A percentile compares a stretch with the other conserved stretches of the same genome.
These are phyloP conservation scores for Drosophila gaucha DNA, from an alignment of 2,888 invertebrate species.

Conservation along the genomic window DNA sequence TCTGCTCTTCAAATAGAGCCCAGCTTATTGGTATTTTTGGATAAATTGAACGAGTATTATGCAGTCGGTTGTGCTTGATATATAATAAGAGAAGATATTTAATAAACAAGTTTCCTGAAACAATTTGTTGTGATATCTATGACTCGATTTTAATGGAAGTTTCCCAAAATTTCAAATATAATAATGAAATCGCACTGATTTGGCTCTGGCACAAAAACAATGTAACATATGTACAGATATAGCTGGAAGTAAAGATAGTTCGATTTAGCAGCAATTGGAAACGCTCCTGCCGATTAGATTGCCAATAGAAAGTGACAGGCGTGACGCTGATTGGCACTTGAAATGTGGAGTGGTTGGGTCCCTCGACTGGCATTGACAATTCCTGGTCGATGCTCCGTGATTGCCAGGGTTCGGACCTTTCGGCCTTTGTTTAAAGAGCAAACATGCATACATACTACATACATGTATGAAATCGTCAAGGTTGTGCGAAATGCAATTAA, in stretches of 20 bases:
- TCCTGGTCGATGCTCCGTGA: conserved; percentile 6
- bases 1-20: no score
- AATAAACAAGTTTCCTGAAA: no score
- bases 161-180: neutral
- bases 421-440: neutral
- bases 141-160: neutral
- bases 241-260: conserved; percentile 10
- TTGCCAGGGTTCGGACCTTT: conserved; percentile 6
- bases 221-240: neutral
- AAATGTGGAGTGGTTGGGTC: conserved; percentile 22
- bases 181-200: conserved; percentile 3
- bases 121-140: no score
- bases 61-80: no score
- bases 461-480: conserved; percentile 5
- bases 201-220: neutral
- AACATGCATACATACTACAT: neutral
- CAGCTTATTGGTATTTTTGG: no score
- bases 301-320: conserved; percentile 51
- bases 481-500: conserved; percentile 32
- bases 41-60: no score
- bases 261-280: neutral
- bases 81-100: neutral
- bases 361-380: neutral
- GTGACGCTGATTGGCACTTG: conserved; percentile 34
- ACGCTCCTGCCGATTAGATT: conserved; percentile 47